phyloP scores from a whole-genome alignment of 2,888 invertebrate species.

The Exephanes ischioxanthus region DNA sequence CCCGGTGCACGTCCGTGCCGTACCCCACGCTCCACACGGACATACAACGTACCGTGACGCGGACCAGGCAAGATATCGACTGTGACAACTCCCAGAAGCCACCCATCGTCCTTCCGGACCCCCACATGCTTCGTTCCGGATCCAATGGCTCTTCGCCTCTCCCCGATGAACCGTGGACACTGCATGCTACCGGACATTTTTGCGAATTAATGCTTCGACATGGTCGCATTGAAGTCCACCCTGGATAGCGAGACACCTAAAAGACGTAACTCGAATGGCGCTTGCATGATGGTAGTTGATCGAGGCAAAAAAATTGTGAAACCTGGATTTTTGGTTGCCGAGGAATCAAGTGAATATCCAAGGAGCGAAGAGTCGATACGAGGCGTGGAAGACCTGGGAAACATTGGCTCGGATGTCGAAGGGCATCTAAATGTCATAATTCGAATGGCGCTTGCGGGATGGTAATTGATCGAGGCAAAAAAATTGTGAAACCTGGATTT shows the following conservation, averaged over 20 bases:
- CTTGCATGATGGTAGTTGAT: background rate
- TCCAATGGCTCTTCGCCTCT: constrained; percentile 38
- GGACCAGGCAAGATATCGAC: constrained; percentile 83
- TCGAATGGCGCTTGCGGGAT: background rate
- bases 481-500: background rate
- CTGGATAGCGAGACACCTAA: background rate
- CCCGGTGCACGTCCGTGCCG: constrained; percentile 60
- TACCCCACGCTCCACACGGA: constrained; percentile 44
- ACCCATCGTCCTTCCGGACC: constrained; percentile 75
- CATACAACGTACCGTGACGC: constrained; percentile 75
- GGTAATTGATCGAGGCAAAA: background rate
- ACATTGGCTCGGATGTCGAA: background rate
- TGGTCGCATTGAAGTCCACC: background rate
- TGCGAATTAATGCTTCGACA: constrained; percentile 1
- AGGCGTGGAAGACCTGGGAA: background rate
- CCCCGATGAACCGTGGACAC: constrained; percentile 3
- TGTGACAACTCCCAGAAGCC: constrained; percentile 78
- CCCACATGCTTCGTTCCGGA: constrained; percentile 28
- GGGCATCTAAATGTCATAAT: background rate
- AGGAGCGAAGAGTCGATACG: background rate
- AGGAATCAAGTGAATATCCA: background rate
- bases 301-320: background rate
- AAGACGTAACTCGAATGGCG: background rate
- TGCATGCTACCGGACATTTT: constrained; percentile 16
- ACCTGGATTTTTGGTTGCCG: background rate